These are phyloP conservation scores for Bugula neritina DNA, from an alignment of 2,888 invertebrate genomes.

Conservation along the genomic window DNA sequence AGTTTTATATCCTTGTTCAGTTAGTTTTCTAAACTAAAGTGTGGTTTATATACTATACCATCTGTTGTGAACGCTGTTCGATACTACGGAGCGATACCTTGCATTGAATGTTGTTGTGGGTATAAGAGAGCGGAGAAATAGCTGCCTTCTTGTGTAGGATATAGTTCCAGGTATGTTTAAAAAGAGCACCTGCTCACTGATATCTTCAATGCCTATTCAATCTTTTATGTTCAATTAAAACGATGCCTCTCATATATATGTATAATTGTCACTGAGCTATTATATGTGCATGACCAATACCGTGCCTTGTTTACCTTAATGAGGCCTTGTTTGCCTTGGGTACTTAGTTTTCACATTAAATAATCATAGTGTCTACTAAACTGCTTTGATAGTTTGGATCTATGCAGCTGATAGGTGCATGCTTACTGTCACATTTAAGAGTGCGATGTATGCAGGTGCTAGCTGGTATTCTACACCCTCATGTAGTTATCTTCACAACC, in stretches of 20 bases:
- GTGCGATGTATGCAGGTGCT: not conserved
- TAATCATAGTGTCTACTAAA: not conserved
- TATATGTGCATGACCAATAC: not conserved
- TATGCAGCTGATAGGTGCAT: not conserved
- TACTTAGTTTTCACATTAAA: not conserved
- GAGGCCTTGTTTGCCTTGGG: conserved; percentile 16
- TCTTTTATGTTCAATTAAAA: not conserved
- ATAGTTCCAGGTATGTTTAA: not conserved
- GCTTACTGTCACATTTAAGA: not conserved
- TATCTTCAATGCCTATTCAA: not conserved
- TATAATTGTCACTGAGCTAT: not conserved
- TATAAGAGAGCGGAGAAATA: no score
- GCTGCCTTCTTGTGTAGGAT: not conserved
- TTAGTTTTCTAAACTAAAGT: no score
- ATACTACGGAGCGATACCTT: no score
- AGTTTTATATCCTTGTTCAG: no score
- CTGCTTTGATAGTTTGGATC: not conserved
- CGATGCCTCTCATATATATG: not conserved
- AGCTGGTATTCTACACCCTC: not conserved
- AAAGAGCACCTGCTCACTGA: not conserved
- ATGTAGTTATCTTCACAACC: not conserved
- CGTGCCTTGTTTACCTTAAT: not conserved
- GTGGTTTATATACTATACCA: no score
- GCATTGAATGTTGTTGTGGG: no score
- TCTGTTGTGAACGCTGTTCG: no score